Evolutionary conservation across 2,113 vertebrate genomes (phyloP).

Genomic region (Xenus cinereus): DNA sequence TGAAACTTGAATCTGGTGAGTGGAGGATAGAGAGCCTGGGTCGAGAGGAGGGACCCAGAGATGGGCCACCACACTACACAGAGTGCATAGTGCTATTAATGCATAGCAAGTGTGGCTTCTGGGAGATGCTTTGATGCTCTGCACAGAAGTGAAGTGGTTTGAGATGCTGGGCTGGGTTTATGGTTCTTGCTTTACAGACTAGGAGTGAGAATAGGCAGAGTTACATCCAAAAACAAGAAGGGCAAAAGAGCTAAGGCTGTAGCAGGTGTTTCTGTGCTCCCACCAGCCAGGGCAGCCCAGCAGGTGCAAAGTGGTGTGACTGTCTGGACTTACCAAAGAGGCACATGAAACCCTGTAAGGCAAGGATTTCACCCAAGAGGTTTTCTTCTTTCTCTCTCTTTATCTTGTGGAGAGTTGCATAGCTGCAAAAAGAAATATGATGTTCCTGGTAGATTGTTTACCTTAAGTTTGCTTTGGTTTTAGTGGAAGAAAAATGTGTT

Average conservation of each 20-base stretch:
- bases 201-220: not conserved
- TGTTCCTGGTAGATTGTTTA: not conserved
- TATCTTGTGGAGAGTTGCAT: not conserved
- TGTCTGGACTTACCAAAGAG: not conserved
- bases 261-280: not conserved
- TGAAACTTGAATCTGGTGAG: not conserved
- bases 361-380: not conserved
- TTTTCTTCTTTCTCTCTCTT: not conserved
- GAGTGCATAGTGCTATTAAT: not conserved
- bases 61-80: accelerated
- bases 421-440: not conserved
- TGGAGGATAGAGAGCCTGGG: not conserved
- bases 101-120: not conserved
- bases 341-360: not conserved
- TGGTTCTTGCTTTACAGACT: not conserved
- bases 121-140: not conserved
- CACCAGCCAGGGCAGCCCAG: not conserved
- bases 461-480: not conserved
- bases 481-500: not conserved
- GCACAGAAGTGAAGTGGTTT: accelerated
- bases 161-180: not conserved
- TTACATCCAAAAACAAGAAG: not conserved
- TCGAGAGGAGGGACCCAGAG: not conserved
- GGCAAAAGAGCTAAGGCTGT: not conserved
- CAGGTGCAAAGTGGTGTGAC: not conserved